A percentile compares a stretch with the other conserved stretches of the same genome.
Conservation (phyloP, 92 coral and sea anemone species). For the Siderastrea radians region DNA sequence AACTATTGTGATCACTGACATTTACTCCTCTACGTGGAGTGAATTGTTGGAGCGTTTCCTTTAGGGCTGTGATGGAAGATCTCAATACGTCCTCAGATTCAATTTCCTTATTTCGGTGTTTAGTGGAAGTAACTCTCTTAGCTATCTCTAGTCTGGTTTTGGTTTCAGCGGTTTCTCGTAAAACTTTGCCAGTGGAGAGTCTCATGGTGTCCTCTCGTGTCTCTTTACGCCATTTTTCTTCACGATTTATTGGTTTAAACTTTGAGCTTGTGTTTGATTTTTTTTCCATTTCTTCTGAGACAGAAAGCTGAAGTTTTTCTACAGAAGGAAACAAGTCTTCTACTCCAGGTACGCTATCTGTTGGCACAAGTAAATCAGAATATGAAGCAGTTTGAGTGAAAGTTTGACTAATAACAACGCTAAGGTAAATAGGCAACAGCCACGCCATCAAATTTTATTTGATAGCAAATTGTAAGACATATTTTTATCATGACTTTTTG, state of each 20-base stretch:
- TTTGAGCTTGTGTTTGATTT: background rate
- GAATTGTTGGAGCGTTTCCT: constrained; percentile 4
- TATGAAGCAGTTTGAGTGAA: no score
- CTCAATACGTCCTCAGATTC: background rate
- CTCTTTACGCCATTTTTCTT: background rate
- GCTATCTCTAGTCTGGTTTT: background rate
- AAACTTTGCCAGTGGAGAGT: background rate
- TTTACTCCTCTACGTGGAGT: background rate
- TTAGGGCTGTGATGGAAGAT: background rate
- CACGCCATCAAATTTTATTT: no score
- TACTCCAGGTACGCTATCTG: constrained; percentile 1
- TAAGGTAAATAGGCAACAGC: no score
- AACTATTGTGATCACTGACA: background rate
- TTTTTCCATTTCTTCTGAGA: background rate
- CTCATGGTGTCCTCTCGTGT: background rate
- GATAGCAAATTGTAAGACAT: no score
- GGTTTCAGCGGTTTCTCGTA: background rate
- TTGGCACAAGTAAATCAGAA: background rate
- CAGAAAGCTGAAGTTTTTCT: background rate
- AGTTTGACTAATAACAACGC: no score
- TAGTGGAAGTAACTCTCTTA: background rate
- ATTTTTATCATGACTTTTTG: no score
- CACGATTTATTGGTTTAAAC: no score
- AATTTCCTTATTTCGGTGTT: background rate
- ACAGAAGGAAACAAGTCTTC: background rate